Evolutionary conservation across 2,113 vertebrate species (phyloP).

Genomic region (Egretta garzetta): DNA sequence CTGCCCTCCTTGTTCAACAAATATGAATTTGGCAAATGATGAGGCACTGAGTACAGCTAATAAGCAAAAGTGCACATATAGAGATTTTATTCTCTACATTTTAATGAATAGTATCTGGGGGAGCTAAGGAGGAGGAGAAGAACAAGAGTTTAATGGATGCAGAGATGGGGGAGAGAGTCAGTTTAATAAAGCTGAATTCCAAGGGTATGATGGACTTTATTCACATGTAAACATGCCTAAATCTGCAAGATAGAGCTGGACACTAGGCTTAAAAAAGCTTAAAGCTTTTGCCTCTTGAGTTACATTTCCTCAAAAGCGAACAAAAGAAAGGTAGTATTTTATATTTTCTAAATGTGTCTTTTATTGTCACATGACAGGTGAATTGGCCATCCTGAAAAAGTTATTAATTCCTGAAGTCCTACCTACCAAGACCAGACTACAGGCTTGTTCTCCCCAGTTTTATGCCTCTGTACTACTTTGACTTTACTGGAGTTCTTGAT

Average conservation of each 20-base stretch:
- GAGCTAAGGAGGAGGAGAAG: neutral
- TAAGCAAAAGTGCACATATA: conserved; percentile 83
- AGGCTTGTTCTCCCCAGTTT: neutral
- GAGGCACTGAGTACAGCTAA: conserved; percentile 75
- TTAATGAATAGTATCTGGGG: conserved; percentile 58
- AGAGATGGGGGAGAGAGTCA: neutral
- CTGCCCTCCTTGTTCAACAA: conserved; percentile 83
- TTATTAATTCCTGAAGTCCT: neutral
- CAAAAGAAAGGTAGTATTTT: neutral
- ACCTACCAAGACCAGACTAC: neutral
- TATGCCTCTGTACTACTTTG: neutral
- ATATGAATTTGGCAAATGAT: conserved; percentile 87
- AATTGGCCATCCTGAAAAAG: neutral
- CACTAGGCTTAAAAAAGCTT: neutral
- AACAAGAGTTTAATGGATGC: conserved; percentile 34
- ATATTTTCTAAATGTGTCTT: neutral
- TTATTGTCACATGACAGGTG: neutral
- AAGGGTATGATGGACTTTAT: conserved; percentile 10
- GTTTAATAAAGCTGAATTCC: conserved; percentile 28
- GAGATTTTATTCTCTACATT: conserved; percentile 29
- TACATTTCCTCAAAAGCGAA: conserved; percentile 12
- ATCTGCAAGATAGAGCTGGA: conserved; percentile 25
- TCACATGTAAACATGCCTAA: neutral
- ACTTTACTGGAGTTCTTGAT: neutral
- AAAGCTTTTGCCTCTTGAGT: conserved; percentile 2